Percentiles rank a stretch among this genome's conserved stretches.
Evolutionary conservation across 2,113 vertebrate species (phyloP).

Genomic region (Eptatretus burgeri): DNA sequence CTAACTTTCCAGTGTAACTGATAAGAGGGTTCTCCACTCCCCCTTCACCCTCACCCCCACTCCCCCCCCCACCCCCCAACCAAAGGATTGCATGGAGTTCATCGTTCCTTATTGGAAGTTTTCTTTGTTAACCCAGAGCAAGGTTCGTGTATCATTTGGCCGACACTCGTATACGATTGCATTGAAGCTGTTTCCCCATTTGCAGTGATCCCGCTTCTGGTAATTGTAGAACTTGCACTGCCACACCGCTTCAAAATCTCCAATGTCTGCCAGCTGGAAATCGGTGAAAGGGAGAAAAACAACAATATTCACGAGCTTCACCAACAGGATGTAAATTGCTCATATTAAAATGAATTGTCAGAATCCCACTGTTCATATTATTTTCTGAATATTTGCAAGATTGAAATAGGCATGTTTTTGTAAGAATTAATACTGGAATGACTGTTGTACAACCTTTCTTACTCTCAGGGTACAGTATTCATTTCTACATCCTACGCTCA

Average conservation of each 20-base stretch:
- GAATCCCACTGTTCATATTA: too few species aligned
- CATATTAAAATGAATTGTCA: too few species aligned
- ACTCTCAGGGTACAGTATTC: too few species aligned
- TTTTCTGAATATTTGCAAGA: too few species aligned
- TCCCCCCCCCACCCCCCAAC: conserved; percentile 15
- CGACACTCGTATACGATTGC: not conserved
- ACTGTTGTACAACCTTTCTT: too few species aligned
- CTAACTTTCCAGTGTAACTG: not conserved
- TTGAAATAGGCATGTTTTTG: too few species aligned
- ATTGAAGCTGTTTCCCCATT: conserved; percentile 3
- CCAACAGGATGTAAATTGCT: too few species aligned
- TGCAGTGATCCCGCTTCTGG: conserved; percentile 4
- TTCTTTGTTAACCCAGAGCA: conserved; percentile 4
- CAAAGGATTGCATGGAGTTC: conserved; percentile 15
- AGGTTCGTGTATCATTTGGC: conserved; percentile 4
- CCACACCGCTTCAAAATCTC: not conserved
- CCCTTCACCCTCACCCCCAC: not conserved
- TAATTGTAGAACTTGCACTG: conserved; percentile 6
- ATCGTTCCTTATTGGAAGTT: not conserved
- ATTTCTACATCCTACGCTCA: too few species aligned
- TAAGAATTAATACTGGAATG: too few species aligned
- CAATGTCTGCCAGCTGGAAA: conserved; percentile 5
- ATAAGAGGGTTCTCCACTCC: accelerated
- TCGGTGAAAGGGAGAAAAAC: not conserved
- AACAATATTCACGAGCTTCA: too few species aligned